Conservation (phyloP, 2,888 invertebrate genomes). For the Diabrotica balteata region DNA sequence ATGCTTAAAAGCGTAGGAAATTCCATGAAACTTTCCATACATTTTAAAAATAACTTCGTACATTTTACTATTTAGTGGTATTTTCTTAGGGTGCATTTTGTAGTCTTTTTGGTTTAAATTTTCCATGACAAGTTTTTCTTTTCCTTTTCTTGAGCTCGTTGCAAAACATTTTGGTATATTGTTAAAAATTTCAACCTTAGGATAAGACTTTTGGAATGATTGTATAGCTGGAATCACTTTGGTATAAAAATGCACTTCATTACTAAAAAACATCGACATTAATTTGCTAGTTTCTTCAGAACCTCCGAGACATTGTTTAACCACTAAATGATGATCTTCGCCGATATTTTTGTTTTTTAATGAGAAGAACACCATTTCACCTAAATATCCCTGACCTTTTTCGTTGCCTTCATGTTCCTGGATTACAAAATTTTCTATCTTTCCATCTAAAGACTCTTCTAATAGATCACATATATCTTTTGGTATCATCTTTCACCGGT, state of each 20-base stretch:
- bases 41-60: too few relatives aligned
- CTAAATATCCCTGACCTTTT: conserved; percentile 26
- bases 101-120: conserved; percentile 35
- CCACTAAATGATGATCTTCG: conserved; percentile 16
- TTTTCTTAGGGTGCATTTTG: conserved; percentile 12
- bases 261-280: conserved; percentile 12
- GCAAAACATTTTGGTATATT: conserved; percentile 17
- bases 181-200: background rate
- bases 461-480: conserved; percentile 8
- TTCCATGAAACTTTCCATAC: too few relatives aligned
- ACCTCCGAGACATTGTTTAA: conserved; percentile 17
- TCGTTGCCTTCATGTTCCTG: conserved; percentile 14
- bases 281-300: conserved; percentile 2
- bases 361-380: conserved; percentile 22
- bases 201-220: conserved; percentile 7
- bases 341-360: conserved; percentile 15
- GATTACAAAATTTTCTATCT: conserved; percentile 14
- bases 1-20: too few relatives aligned
- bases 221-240: conserved; percentile 10
- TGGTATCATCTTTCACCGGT: background rate
- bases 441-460: conserved; percentile 9
- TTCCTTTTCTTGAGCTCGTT: background rate
- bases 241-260: conserved; percentile 23
- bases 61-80: background rate
- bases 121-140: conserved; percentile 37